phyloP scores from a whole-genome alignment of 2,113 vertebrate genomes.

The Lucifuga dentata region DNA sequence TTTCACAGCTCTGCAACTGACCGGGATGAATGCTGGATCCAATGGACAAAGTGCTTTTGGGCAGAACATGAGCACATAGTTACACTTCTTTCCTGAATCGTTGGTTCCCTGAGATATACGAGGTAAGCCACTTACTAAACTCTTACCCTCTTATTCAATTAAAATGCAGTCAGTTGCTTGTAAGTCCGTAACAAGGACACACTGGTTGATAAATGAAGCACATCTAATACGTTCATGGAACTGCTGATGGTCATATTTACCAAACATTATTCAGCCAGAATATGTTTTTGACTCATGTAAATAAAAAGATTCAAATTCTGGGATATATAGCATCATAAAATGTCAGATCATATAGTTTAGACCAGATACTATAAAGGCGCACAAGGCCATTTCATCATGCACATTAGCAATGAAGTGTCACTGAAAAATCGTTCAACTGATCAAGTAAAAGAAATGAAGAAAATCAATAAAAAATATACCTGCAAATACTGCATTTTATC shows the following conservation, averaged over 20 bases:
- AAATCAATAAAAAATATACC: conserved; percentile 88
- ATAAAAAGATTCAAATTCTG: conserved; percentile 44
- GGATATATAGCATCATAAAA: conserved; percentile 60
- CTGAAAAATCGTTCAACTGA: conserved; percentile 67
- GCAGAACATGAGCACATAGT: conserved; percentile 62
- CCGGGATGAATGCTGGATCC: conserved; percentile 59
- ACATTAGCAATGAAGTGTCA: conserved; percentile 73
- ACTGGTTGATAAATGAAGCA: conserved; percentile 32
- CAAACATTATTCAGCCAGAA: conserved; percentile 75
- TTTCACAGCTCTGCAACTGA: conserved; percentile 73
- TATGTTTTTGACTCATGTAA: conserved; percentile 56
- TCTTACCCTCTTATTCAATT: conserved; percentile 58
- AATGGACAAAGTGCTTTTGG: conserved; percentile 68
- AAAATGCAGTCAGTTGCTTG: conserved; percentile 28
- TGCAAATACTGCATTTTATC: conserved; percentile 96
- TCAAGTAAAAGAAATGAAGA: conserved; percentile 78
- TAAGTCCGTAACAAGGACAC: conserved; percentile 32
- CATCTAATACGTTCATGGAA: conserved; percentile 57
- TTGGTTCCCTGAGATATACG: conserved; percentile 67
- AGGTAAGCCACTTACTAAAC: conserved; percentile 61
- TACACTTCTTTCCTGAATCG: conserved; percentile 52
- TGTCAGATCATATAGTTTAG: conserved; percentile 54
- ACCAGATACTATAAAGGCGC: conserved; percentile 52
- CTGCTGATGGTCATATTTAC: conserved; percentile 80
- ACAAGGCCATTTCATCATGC: conserved; percentile 78